Percentiles rank a stretch among this genome's conserved stretches.
These are phyloP conservation scores for Bathynomus jamesi DNA, from an alignment of 1,140 invertebrate genomes.

Conservation along the genomic window DNA sequence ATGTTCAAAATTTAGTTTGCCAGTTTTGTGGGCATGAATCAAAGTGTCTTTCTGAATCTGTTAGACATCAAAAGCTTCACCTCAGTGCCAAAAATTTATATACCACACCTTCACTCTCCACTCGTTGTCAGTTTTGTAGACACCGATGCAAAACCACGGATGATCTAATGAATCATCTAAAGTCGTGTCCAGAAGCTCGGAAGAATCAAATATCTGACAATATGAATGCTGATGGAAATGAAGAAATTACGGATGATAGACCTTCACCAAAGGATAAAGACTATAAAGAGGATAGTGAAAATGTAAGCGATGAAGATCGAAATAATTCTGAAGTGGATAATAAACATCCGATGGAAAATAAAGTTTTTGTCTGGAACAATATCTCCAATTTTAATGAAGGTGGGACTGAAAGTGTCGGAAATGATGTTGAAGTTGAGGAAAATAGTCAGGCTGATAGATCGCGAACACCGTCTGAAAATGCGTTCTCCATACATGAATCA, in stretches of 20 bases:
- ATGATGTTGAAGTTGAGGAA: neutral
- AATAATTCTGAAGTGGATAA: constrained; percentile 35
- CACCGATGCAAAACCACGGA: constrained; percentile 71
- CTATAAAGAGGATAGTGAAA: neutral
- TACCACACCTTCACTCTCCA: constrained; percentile 45
- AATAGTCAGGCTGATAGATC: neutral
- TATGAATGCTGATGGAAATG: constrained; percentile 41
- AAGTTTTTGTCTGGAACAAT: constrained; percentile 65
- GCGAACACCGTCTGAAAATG: neutral
- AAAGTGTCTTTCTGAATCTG: constrained; percentile 72
- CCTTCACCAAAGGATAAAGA: neutral
- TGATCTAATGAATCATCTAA: constrained; percentile 63
- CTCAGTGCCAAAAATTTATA: constrained; percentile 44
- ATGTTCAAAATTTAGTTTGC: constrained; percentile 52
- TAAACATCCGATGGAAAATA: constrained; percentile 63
- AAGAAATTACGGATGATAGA: constrained; percentile 40
- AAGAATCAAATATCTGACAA: constrained; percentile 34
- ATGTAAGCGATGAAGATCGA: constrained; percentile 29
- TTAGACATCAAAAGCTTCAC: constrained; percentile 63
- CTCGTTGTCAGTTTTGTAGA: constrained; percentile 73
- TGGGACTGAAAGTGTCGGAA: constrained; percentile 28
- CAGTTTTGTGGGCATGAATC: constrained; percentile 66
- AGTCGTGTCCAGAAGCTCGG: constrained; percentile 51
- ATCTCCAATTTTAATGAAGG: constrained; percentile 43
- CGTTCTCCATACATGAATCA: neutral